These are phyloP conservation scores for Drosophila merina DNA, from an alignment of 2,888 invertebrate genomes.

Conservation along the genomic window DNA sequence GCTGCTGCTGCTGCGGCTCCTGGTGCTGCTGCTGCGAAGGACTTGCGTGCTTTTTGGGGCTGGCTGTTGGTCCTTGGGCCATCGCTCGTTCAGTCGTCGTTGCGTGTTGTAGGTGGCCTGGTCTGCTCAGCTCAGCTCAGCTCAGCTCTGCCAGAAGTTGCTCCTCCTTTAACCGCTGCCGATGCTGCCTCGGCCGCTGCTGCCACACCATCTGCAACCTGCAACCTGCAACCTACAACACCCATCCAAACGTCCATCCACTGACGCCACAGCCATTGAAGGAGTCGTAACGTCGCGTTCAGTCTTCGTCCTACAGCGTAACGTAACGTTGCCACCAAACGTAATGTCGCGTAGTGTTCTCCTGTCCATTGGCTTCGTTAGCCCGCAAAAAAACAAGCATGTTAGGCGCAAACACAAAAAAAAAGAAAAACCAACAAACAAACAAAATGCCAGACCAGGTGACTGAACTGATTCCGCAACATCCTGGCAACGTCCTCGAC, in stretches of 20 bases:
- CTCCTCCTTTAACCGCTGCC: slow-evolving; percentile 26
- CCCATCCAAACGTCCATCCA: slow-evolving; percentile 28
- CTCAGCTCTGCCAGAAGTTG: slow-evolving; percentile 39
- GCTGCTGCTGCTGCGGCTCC: slow-evolving; percentile 20
- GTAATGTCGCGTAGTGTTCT: slow-evolving; percentile 36
- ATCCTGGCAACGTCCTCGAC: slow-evolving; percentile 21
- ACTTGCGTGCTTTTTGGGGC: slow-evolving; percentile 41
- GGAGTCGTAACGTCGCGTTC: slow-evolving; percentile 59
- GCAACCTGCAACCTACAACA: slow-evolving; percentile 38
- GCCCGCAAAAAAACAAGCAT: slow-evolving; percentile 18
- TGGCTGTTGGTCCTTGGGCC: slow-evolving; percentile 76
- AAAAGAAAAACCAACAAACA: slow-evolving; percentile 2
- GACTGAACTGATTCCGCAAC: slow-evolving; percentile 40
- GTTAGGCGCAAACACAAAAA: slow-evolving; percentile 18
- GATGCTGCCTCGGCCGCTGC: slow-evolving; percentile 40
- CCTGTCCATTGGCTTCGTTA: slow-evolving; percentile 53
- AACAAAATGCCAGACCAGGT: slow-evolving; percentile 16
- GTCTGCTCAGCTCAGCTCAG: slow-evolving; percentile 59
- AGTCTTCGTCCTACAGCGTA: slow-evolving; percentile 63
- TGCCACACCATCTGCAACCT: slow-evolving; percentile 42
- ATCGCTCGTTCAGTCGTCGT: slow-evolving; percentile 80
- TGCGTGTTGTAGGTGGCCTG: slow-evolving; percentile 82
- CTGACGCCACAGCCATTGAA: slow-evolving; percentile 15
- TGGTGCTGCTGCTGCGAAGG: slow-evolving; percentile 50
- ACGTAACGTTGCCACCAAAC: slow-evolving; percentile 33